These are phyloP conservation scores for Galendromus occidentalis DNA, from an alignment of 1,140 invertebrate genomes.

Conservation along the genomic window DNA sequence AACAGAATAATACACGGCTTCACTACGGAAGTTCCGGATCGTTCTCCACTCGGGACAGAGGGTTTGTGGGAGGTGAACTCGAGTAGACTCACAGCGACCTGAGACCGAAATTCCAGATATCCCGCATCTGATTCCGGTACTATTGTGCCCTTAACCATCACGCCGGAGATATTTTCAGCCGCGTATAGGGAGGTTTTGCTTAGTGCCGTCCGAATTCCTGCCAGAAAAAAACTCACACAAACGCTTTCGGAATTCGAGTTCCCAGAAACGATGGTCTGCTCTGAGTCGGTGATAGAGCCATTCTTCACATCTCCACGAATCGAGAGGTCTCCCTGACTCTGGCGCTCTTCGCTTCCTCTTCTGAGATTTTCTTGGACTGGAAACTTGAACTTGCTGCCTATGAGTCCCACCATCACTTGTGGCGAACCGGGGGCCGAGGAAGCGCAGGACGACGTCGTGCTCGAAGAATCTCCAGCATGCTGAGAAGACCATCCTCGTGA, in stretches of 20 bases:
- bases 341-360: slow-evolving; percentile 8
- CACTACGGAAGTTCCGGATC: too few species aligned
- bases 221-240: slow-evolving; percentile 31
- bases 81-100: too few species aligned
- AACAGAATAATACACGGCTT: too few species aligned
- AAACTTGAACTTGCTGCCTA: slow-evolving; percentile 54
- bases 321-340: slow-evolving; percentile 17
- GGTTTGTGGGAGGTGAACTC: too few species aligned
- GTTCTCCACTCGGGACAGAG: too few species aligned
- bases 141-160: too few species aligned
- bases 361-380: slow-evolving; percentile 37
- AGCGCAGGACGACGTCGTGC: slow-evolving; percentile 84
- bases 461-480: slow-evolving; percentile 48
- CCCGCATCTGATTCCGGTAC: too few species aligned
- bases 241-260: slow-evolving; percentile 43
- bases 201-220: too few species aligned
- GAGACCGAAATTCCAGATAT: too few species aligned
- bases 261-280: slow-evolving; percentile 48
- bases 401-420: slow-evolving; percentile 27
- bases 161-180: too few species aligned
- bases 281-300: slow-evolving; percentile 56
- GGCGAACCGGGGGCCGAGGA: slow-evolving; percentile 87
- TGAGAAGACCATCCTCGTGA: slow-evolving; percentile 3
- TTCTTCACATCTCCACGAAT: slow-evolving; percentile 38
- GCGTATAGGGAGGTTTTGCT: too few species aligned